Evolutionary conservation across 2,113 vertebrate genomes (phyloP).

Genomic region (Chrysemys picta): DNA sequence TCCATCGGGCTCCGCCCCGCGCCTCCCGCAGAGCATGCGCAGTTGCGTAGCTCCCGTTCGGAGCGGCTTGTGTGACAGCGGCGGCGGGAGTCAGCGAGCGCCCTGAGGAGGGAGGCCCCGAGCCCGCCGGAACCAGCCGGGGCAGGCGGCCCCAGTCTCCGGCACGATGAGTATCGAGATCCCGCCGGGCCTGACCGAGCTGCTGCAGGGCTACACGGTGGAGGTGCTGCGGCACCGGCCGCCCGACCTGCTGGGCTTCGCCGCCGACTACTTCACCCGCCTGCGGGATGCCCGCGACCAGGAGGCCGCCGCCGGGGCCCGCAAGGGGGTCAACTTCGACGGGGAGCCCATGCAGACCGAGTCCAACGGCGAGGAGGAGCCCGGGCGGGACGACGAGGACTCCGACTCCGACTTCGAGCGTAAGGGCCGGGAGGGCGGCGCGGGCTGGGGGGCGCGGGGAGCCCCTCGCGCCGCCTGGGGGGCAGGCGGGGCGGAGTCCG

Average conservation of each 20-base stretch:
- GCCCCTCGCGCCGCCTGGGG: background rate
- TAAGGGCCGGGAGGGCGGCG: constrained; percentile 68
- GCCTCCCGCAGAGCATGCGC: background rate
- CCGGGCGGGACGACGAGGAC: constrained; percentile 78
- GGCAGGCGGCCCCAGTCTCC: constrained; percentile 5
- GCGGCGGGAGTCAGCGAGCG: background rate
- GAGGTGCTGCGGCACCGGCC: constrained; percentile 95
- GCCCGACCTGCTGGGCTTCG: constrained; percentile 93
- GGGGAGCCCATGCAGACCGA: constrained; percentile 89
- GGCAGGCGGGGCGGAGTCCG: background rate
- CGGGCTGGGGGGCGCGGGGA: background rate
- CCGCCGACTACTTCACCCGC: constrained; percentile 94
- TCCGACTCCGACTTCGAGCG: constrained; percentile 91
- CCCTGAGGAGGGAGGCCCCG: constrained; percentile 28
- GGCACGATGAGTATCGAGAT: constrained; percentile 95
- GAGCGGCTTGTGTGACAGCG: background rate
- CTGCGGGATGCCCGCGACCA: constrained; percentile 87
- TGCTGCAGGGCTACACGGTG: constrained; percentile 97
- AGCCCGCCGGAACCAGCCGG: constrained; percentile 1
- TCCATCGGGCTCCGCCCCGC: background rate
- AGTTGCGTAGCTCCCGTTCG: background rate
- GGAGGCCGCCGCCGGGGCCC: constrained; percentile 75
- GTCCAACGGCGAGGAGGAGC: constrained; percentile 87
- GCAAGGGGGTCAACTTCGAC: constrained; percentile 83
- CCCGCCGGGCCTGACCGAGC: constrained; percentile 94